Evolutionary conservation across 2,797 vertebrate species (phyloP).

Genomic region (Cyclura pinguis): DNA sequence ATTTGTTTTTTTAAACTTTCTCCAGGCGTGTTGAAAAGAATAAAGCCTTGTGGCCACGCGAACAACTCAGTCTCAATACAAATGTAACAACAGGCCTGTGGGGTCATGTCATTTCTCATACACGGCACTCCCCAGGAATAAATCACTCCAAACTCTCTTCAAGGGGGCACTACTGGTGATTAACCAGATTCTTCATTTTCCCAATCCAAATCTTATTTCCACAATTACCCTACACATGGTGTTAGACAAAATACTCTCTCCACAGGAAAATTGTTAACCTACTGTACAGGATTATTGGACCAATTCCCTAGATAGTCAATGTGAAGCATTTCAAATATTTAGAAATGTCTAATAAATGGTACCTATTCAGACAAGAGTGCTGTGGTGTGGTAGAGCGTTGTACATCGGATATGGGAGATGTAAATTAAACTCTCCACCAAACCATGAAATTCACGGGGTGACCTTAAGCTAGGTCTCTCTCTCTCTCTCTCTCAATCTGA

Average conservation of each 20-base stretch:
- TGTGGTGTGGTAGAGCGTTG: too few species aligned
- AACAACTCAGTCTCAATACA: background rate
- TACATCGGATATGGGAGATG: too few species aligned
- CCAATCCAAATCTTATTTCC: background rate
- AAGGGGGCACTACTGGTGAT: background rate
- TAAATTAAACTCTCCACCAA: background rate
- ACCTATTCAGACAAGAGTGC: background rate
- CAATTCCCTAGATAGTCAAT: background rate
- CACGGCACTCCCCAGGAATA: background rate
- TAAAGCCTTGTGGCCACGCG: background rate
- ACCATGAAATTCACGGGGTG: background rate
- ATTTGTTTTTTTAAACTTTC: conserved; percentile 4
- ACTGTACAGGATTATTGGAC: background rate
- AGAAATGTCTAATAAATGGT: too few species aligned
- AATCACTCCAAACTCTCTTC: background rate
- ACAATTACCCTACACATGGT: background rate
- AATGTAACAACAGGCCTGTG: background rate
- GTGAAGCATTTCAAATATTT: background rate
- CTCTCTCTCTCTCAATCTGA: background rate
- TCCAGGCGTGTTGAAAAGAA: background rate
- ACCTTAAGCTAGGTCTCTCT: background rate
- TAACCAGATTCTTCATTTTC: background rate
- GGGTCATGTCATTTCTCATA: background rate
- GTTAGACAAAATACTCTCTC: background rate
- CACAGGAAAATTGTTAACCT: too few species aligned